These are phyloP conservation scores for Pipistrellus nathusii DNA, from an alignment of 2,797 vertebrate species.

Conservation along the genomic window DNA sequence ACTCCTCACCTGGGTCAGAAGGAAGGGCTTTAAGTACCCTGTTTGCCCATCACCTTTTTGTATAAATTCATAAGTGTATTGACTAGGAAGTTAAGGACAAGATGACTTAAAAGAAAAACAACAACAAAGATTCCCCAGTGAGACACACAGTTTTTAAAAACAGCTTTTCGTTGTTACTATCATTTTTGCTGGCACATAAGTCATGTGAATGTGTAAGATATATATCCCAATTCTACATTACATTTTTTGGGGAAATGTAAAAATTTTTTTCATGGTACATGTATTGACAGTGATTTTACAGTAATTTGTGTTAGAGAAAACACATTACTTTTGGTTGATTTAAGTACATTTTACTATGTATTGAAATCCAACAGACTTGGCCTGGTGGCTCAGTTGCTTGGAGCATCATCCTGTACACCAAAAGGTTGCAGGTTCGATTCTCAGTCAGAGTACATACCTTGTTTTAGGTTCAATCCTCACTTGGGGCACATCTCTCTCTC, in stretches of 20 bases:
- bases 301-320: constrained; percentile 46
- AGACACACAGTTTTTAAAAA: constrained; percentile 1
- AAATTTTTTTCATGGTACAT: constrained; percentile 45
- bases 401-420: neutral
- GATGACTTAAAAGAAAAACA: constrained; percentile 48
- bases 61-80: constrained; percentile 41
- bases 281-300: constrained; percentile 63
- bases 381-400: neutral
- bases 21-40: neutral
- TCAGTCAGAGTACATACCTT: neutral
- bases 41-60: neutral
- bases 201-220: neutral
- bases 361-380: constrained; percentile 22
- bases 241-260: neutral
- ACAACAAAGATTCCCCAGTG: neutral
- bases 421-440: neutral
- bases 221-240: constrained; percentile 38
- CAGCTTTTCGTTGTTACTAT: neutral
- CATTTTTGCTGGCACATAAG: neutral
- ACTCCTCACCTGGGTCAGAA: neutral
- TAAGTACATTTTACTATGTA: constrained; percentile 58
- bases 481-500: neutral
- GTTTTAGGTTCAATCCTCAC: neutral
- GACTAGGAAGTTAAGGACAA: constrained; percentile 40
- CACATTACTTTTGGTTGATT: constrained; percentile 60